Base-by-base conservation (phyloP, 2,888 invertebrate genomes). In the Barypeithes pellucidus region DNA sequence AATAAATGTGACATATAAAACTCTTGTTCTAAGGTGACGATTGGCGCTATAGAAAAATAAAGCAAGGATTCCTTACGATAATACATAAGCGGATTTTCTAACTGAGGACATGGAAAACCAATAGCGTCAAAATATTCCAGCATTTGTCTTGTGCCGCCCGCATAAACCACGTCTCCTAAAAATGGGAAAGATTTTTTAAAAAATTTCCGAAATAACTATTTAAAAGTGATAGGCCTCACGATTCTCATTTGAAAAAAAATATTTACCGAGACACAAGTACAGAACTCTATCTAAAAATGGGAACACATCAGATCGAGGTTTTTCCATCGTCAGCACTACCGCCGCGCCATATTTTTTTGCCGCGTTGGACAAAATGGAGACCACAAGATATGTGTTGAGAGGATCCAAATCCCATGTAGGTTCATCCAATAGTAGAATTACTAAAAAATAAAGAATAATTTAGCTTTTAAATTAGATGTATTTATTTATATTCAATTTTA, bases 71-170 rank as follows among this genome's bases (percentile, higher is more conserved):
- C 90, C 95, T 91, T 87, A 96, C 96, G 88, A 84, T 98, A 99
- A 86, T 97, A 98, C 94, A 98, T 98, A n/a, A 98, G 88, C 0
- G 98, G 98, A 86, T 99, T 99, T 84, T 98, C 98, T 60, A 97
- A 88, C 83, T 97, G 95, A 0, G 98, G 98, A 85, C 98, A 99
- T 0, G 98, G 97, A 84, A 97, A 98, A 1, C 98, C 98, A 78
- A 98, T 96, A 76, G 93, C 93, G 68, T 95, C 94, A 85, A 98
- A 99, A 86, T 99, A 98, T 82, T 96, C 95, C 73, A 98, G 88
- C 90, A 99, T 94, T 79, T 96, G 93, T 65, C 96, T 89, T 0
- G 98, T 98, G 9, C 95, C 94, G 0, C 97, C 97, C 0, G 94
- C 94, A 85, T 95, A 96, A 3, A 97, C 96, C 33, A 96, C 94